Base-by-base conservation (phyloP, 2,113 vertebrate species). In the Antechinus flavipes region DNA sequence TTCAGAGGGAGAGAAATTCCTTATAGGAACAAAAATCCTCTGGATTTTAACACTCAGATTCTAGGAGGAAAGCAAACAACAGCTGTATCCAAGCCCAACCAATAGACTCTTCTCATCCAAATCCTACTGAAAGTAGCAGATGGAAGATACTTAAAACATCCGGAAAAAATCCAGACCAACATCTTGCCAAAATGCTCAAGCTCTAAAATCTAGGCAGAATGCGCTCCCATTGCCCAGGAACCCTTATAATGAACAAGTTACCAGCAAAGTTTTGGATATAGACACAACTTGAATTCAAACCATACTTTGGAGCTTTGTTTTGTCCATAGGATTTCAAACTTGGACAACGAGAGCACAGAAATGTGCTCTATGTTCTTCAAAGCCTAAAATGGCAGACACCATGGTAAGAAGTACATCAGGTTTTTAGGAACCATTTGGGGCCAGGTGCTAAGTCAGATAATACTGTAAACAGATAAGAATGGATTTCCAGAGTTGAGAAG, bases 211-310 rank as follows among this genome's bases (percentile, higher is more conserved):
- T 12, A 4, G 26, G 53, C 16, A 91, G 2, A 56, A 22, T 76
- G 42, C 10, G 1, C 5, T 27, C 8, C 7, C 54, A 90, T 58
- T 42, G 19, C 25, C 35, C 10, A 3, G n/a, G n/a, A 11, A 2
- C 26, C 56, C 55, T 49, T 7, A 89, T 10, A 49, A 27, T 68
- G 14, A 68, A 89, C 0, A n/a, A 49, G 35, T 42, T 61, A 35
- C 35, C 26, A 50, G 61, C 54, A 76, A 50, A 76, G 58, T 52
- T 10, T 49, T n/a, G 55, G 89, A 58, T 0, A 19, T 23, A 19
- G 3, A 49, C 8, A 50, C 0, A 22, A 56, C 6, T 30, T 0
- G 8, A 52, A 61, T 2, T n/a, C 1, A 0, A 22, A 56, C 52
- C 90, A 0, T 42, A 52, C 49, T 54, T 5, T 27, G 12, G 26